phyloP scores from a whole-genome alignment of 2,888 invertebrate genomes.

The Allolobophora icterica region DNA sequence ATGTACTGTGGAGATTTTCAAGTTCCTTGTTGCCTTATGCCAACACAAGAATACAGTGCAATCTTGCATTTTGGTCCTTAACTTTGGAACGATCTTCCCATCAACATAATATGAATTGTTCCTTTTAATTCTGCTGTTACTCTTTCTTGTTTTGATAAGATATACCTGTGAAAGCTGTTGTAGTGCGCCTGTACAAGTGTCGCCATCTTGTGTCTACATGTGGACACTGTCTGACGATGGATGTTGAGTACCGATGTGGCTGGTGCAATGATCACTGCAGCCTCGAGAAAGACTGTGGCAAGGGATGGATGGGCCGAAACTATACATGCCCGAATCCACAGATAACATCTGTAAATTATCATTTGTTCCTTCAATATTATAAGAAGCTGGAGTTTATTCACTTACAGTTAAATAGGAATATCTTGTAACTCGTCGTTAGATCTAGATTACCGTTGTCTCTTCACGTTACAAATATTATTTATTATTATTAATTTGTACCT shows the following conservation, averaged over 20 bases:
- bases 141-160: too few species aligned
- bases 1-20: too few species aligned
- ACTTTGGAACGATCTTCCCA: too few species aligned
- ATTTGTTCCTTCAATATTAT: neutral
- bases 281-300: constrained; percentile 81
- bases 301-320: constrained; percentile 85
- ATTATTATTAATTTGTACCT: too few species aligned
- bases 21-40: too few species aligned
- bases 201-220: constrained; percentile 96
- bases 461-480: too few species aligned
- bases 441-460: neutral
- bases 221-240: constrained; percentile 90
- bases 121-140: too few species aligned
- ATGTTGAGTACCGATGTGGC: constrained; percentile 90
- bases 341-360: constrained; percentile 69
- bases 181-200: constrained; percentile 72
- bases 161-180: neutral
- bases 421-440: neutral
- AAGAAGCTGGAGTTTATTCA: neutral
- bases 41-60: too few species aligned
- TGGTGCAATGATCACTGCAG: constrained; percentile 86
- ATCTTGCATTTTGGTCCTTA: too few species aligned
- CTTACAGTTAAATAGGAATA: neutral
- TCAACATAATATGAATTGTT: too few species aligned
- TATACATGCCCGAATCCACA: constrained; percentile 94